phyloP scores from a whole-genome alignment of 2,888 invertebrate species.

The Lagria hirta region DNA sequence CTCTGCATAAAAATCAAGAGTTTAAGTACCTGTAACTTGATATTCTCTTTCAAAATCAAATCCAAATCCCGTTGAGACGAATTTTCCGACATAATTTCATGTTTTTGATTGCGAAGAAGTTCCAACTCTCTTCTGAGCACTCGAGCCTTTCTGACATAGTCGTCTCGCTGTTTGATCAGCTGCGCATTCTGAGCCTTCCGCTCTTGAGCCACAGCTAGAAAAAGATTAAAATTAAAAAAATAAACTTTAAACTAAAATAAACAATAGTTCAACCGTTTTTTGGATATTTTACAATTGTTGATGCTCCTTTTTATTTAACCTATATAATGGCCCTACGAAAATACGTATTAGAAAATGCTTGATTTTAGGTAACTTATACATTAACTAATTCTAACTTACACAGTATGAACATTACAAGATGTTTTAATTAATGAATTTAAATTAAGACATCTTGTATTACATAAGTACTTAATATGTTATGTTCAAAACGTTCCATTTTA shows the following conservation, averaged over 20 bases:
- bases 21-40: slow-evolving; percentile 75
- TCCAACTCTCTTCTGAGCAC: slow-evolving; percentile 77
- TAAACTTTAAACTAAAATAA: slow-evolving; percentile 2
- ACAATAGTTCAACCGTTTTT: slow-evolving; percentile 18
- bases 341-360: slow-evolving; percentile 26
- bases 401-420: slow-evolving; percentile 1
- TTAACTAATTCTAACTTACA: slow-evolving; percentile 1
- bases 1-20: not conserved
- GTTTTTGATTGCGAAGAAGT: slow-evolving; percentile 75
- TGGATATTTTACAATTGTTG: slow-evolving; percentile 8
- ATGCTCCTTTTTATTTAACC: slow-evolving; percentile 7
- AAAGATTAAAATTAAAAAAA: slow-evolving; percentile 10
- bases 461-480: not conserved
- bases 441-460: slow-evolving; percentile 7
- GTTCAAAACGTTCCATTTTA: not conserved
- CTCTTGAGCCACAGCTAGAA: slow-evolving; percentile 75
- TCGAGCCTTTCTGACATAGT: slow-evolving; percentile 74
- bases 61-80: slow-evolving; percentile 70
- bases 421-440: slow-evolving; percentile 9
- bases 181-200: slow-evolving; percentile 81
- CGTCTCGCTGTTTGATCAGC: slow-evolving; percentile 76
- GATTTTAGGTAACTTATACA: too few relatives aligned
- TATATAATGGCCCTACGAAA: slow-evolving; percentile 23
- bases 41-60: slow-evolving; percentile 79
- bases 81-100: slow-evolving; percentile 72